A percentile compares a stretch with the other conserved stretches of the same genome.
phyloP scores from a whole-genome alignment of 2,797 vertebrate genomes.

The Tragelaphus eurycerus region DNA sequence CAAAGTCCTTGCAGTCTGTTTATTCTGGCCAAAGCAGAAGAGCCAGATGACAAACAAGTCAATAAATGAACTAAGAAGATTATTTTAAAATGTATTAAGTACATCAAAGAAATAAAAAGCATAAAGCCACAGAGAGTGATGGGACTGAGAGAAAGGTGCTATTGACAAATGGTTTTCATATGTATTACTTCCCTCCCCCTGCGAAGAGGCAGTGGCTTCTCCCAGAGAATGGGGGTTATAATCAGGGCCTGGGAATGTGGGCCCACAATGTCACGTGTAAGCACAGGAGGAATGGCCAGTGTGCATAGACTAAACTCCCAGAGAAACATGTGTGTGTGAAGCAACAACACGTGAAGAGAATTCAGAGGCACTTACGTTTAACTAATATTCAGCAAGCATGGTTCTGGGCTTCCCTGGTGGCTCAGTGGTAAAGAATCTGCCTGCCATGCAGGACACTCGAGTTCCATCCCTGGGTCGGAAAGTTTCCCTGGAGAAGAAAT shows the following conservation, averaged over 20 bases:
- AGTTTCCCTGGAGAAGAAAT: not conserved
- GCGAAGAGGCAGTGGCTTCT: accelerated
- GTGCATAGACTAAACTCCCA: not conserved
- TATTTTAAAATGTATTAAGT: not conserved
- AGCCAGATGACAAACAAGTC: not conserved
- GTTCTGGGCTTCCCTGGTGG: not conserved
- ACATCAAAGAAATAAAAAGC: not conserved
- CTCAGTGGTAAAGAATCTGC: not conserved
- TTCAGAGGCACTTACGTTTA: not conserved
- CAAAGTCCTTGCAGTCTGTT: not conserved
- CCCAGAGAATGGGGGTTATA: not conserved
- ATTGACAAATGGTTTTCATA: not conserved
- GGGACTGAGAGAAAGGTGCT: not conserved
- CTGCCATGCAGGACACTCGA: not conserved
- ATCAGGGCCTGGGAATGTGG: not conserved
- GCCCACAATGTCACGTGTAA: not conserved
- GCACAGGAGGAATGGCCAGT: not conserved
- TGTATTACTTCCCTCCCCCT: too few species aligned
- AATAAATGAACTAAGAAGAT: not conserved
- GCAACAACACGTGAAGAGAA: not conserved
- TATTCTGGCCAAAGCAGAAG: not conserved
- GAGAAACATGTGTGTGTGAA: accelerated
- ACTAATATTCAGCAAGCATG: not conserved
- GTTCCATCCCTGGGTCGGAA: not conserved
- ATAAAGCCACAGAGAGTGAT: not conserved